Conservation (phyloP, 2,797 vertebrate species). For the Falco berigora region DNA sequence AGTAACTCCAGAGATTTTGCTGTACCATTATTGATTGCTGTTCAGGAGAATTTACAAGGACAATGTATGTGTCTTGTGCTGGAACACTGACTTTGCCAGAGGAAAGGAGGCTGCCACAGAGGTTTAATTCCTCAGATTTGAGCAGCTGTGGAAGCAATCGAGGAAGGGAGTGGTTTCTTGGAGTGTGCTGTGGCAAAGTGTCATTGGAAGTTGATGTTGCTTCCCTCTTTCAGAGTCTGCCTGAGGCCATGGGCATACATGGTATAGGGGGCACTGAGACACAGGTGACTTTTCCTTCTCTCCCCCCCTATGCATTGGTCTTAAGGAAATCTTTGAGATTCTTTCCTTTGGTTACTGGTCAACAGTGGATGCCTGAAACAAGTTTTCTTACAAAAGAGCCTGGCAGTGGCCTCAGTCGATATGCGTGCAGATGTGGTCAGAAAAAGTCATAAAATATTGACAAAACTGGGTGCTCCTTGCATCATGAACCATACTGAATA, state of each 20-base stretch:
- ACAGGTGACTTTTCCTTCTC: background rate
- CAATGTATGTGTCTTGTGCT: background rate
- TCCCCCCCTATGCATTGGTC: background rate
- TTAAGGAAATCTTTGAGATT: background rate
- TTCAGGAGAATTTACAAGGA: slow-evolving; percentile 6
- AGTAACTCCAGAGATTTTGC: background rate
- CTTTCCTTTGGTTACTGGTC: background rate
- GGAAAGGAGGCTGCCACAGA: background rate
- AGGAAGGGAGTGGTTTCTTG: background rate
- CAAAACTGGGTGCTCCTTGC: background rate
- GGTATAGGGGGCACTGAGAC: background rate
- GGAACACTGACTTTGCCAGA: background rate
- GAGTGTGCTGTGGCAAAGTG: background rate
- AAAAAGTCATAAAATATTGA: background rate
- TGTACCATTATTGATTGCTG: background rate
- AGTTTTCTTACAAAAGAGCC: background rate
- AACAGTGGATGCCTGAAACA: background rate
- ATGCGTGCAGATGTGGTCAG: background rate
- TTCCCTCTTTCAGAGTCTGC: background rate
- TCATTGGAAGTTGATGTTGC: background rate
- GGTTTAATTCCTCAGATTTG: background rate
- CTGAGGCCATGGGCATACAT: background rate
- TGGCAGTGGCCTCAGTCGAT: background rate
- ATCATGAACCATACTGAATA: background rate
- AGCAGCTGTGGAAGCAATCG: background rate